Evolutionary conservation across 2,797 vertebrate species (phyloP), one percentile per base, ranked within the genome.

Genomic region (Sebastolobus altivelis): DNA sequence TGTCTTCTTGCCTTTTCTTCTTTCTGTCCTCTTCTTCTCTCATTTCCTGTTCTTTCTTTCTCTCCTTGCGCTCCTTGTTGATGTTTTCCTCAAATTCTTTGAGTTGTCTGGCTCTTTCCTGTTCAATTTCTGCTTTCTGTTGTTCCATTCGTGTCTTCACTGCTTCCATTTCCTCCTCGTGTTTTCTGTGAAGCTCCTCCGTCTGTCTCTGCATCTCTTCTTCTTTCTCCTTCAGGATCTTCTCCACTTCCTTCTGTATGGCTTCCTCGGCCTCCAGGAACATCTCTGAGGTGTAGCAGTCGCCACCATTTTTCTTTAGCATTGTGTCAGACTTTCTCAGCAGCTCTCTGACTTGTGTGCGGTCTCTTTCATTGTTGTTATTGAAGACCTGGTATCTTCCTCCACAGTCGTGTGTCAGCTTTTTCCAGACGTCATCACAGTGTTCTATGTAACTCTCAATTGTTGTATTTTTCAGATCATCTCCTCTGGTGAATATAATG

Each of bases 251-350:
- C 12, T 35, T 22, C 46, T 22, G 6, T 33, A 87, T 85, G 2
- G 82, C 76, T 8, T n/a, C 14, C 5, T 87, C 80, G 1, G 82
- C 77, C 59, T 73, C 54, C 12, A 75, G 16, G 3, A 86, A 40
- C 80, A 71, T 63, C 5, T 81, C 83, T 40, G 2, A 13, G 46
- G 25, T 83, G 79, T 71, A 87, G 37, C 52, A 82, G 18, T 31
- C 8, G 25, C 66, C 40, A 0, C 31, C 58, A 33, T 81, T 84
- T 6, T 25, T 2, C 63, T 5, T 69, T 56, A 84, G 2, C 81
- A 81, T 63, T 10, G 0, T 3, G 1, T 62, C 4, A 1, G 22
- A 6, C 35, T 55, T 63, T 1, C 13, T 55, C 25, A 77, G 0
- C 25, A 77, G 18, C 14, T 71, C 52, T 2, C 35, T 43, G 25